phyloP scores from a whole-genome alignment of 1,140 invertebrate species.

The Plectus sambesii region DNA sequence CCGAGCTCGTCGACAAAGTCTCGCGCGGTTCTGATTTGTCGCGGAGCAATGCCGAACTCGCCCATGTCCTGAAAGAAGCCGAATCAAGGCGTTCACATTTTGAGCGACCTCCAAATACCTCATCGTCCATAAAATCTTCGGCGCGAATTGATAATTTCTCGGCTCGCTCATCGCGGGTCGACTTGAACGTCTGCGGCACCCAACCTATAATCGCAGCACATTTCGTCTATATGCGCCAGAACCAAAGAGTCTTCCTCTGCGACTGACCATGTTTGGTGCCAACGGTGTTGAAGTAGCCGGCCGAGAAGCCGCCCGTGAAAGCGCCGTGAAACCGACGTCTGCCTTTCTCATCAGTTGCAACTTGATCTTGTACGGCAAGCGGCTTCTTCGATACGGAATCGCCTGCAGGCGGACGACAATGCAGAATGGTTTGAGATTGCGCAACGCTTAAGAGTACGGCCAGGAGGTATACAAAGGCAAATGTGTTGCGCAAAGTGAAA shows the following conservation, averaged over 20 bases:
- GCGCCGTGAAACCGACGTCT: constrained; percentile 90
- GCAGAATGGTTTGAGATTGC: constrained; percentile 4
- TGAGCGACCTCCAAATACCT: constrained; percentile 50
- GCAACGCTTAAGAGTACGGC: not conserved
- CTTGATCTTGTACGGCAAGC: constrained; percentile 71
- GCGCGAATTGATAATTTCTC: constrained; percentile 54
- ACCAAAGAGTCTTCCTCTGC: constrained; percentile 1
- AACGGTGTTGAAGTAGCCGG: constrained; percentile 92
- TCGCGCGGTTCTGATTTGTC: constrained; percentile 62
- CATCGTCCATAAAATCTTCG: constrained; percentile 97
- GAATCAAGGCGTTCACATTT: constrained; percentile 14
- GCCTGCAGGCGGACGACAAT: constrained; percentile 18
- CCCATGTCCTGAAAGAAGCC: constrained; percentile 60
- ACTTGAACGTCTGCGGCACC: constrained; percentile 78
- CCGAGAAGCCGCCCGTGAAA: constrained; percentile 96
- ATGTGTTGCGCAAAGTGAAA: no score
- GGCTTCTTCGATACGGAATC: constrained; percentile 57
- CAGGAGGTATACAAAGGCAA: constrained; percentile 14
- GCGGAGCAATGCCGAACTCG: constrained; percentile 87
- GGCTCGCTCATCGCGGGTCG: constrained; percentile 61
- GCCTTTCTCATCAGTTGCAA: constrained; percentile 76
- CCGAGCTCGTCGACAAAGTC: constrained; percentile 54
- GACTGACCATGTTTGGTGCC: constrained; percentile 69
- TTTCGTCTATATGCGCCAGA: not conserved
- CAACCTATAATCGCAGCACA: constrained; percentile 57